Evolutionary conservation across 2,888 invertebrate species (phyloP).

Genomic region (Metalampra italica): DNA sequence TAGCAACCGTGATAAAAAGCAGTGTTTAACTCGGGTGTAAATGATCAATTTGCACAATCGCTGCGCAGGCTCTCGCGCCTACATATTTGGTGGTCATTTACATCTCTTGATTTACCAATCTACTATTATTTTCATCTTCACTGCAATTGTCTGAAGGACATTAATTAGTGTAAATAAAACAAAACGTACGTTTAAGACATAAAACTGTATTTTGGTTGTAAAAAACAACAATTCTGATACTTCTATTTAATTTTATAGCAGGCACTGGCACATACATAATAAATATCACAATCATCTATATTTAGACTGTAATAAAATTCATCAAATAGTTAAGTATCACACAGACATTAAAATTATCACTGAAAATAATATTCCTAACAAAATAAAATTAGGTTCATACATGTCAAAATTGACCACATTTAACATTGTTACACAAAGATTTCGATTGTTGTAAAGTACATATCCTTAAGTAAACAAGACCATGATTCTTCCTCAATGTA

Average conservation of each 20-base stretch:
- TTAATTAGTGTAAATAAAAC: slow-evolving; percentile 35
- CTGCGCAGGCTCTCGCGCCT: too few relatives aligned
- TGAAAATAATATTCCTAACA: slow-evolving; percentile 28
- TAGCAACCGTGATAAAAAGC: too few relatives aligned
- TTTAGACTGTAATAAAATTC: not conserved
- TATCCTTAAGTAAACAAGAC: slow-evolving; percentile 6
- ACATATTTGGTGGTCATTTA: too few relatives aligned
- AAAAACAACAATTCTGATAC: slow-evolving; percentile 49
- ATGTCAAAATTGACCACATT: slow-evolving; percentile 30
- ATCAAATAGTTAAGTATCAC: slow-evolving; percentile 37
- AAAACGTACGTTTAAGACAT: slow-evolving; percentile 24
- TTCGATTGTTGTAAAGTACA: slow-evolving; percentile 10
- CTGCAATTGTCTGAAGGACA: too few relatives aligned
- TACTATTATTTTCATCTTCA: too few relatives aligned
- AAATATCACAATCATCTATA: not conserved
- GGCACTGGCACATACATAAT: slow-evolving; percentile 41
- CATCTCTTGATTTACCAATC: too few relatives aligned
- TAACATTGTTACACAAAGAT: slow-evolving; percentile 18
- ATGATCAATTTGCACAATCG: too few relatives aligned
- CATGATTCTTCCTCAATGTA: slow-evolving; percentile 4
- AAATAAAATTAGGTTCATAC: slow-evolving; percentile 23
- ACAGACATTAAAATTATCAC: slow-evolving; percentile 39
- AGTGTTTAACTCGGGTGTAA: too few relatives aligned
- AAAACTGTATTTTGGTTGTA: slow-evolving; percentile 53
- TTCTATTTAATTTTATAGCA: slow-evolving; percentile 36